Evolutionary conservation across 35 echinoderm and acorn worm genomes (phyloP), one percentile per base, ranked within the genome.

Genomic region (Lytechinus variegatus): DNA sequence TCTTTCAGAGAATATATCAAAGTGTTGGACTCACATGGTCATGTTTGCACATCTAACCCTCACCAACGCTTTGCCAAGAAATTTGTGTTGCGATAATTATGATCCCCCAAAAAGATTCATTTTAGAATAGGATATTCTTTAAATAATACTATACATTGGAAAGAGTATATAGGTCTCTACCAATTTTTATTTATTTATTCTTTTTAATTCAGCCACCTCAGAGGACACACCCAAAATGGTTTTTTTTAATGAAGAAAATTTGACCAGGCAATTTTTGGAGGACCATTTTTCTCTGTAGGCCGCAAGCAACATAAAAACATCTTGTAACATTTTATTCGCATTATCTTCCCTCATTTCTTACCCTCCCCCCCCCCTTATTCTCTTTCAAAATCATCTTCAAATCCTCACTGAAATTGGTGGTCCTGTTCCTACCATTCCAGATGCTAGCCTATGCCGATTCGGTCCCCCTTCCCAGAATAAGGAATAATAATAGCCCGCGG

Each of bases 361-460:
- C n/a, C 52, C n/a, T 19, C 16, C 33, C 33, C 33, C 33, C 33
- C 33, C 33, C 33, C 0, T 44, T 44, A 44, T 44, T 44, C 2
- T 44, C 33, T 44, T 44, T 44, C 33, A 44, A 44, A 44, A 44
- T 1, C 29, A 3, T 21, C 29, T 90, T 90, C 12, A 1, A 90
- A 28, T 90, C 88, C 88, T 90, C 7, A 12, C 52, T 44, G 28
- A 2, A 51, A 90, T 52, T 90, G 29, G 52, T 90, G 29, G 16
- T 90, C 52, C 29, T 90, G 88, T 4, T 14, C 88, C 8, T 16
- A 44, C 33, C 33, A 44, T 33, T 21, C 27, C 27, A 93, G 92
- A 93, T 91, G 87, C 55, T 96, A 89, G 54, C 87, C 24, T 96
- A 96, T 55, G 89, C 95, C 8, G 87, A 96, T 16, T n/a, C 56